Evolutionary conservation across 2,888 invertebrate genomes (phyloP).

Genomic region (Lissocephala sabroskyi): DNA sequence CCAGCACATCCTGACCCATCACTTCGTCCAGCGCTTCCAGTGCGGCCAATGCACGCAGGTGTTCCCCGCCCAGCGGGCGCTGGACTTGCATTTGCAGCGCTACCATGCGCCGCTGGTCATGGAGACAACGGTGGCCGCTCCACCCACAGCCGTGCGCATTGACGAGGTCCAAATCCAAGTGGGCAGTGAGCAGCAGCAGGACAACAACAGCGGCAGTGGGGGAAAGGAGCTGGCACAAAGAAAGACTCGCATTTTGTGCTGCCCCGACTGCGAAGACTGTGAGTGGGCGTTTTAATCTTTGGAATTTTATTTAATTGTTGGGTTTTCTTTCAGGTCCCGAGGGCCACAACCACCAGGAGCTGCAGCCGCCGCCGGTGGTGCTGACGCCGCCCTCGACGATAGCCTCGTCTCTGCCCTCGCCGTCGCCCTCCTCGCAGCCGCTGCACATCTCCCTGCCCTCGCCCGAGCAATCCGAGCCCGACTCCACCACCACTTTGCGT

Average conservation of each 20-base stretch:
- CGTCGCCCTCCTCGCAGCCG: conserved; percentile 37
- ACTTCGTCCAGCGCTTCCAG: conserved; percentile 58
- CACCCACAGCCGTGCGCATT: conserved; percentile 35
- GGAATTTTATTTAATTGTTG: background rate
- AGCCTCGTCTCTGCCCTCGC: conserved; percentile 40
- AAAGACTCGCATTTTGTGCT: conserved; percentile 58
- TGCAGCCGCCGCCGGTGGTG: conserved; percentile 37
- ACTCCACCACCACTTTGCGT: conserved; percentile 64
- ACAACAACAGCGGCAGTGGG: conserved; percentile 3
- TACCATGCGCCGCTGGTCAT: conserved; percentile 42
- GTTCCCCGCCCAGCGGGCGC: conserved; percentile 59
- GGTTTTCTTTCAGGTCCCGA: conserved; percentile 20
- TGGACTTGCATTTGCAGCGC: conserved; percentile 64
- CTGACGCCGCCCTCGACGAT: conserved; percentile 47
- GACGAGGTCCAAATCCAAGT: conserved; percentile 59
- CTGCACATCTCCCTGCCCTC: conserved; percentile 56
- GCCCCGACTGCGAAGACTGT: conserved; percentile 68
- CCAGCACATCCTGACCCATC: conserved; percentile 55
- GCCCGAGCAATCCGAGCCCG: conserved; percentile 68
- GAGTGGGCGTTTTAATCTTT: conserved; percentile 34
- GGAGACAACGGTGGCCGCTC: background rate
- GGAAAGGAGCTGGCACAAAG: too few species aligned
- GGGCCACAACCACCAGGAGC: conserved; percentile 24
- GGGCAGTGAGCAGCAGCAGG: conserved; percentile 19
- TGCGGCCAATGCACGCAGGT: conserved; percentile 65